phyloP scores from a whole-genome alignment of 1,140 invertebrate species.

The Protaetia brevitarsis region DNA sequence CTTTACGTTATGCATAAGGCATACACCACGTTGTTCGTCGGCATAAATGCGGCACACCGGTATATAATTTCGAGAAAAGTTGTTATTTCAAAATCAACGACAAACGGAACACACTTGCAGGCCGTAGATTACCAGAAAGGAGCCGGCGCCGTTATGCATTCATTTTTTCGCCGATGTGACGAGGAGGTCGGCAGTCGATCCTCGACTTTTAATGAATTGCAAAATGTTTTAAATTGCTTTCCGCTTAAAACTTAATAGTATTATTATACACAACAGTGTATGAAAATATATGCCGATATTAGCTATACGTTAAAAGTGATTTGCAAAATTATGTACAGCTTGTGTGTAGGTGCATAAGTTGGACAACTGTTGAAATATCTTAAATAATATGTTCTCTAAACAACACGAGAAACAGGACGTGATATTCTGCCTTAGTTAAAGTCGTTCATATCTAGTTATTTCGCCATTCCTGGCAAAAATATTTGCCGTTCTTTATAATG shows the following conservation, averaged over 20 bases:
- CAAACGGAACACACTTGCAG: not conserved
- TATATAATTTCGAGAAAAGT: constrained; percentile 21
- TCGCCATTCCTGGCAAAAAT: no score
- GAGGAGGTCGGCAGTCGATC: not conserved
- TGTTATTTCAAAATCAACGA: constrained; percentile 14
- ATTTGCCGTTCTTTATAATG: no score
- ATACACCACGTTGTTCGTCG: not conserved
- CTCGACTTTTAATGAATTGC: not conserved
- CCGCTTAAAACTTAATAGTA: not conserved
- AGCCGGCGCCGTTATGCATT: not conserved
- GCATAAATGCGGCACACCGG: not conserved
- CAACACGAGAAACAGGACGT: no score
- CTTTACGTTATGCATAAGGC: not conserved
- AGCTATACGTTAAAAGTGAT: no score
- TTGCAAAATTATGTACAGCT: no score
- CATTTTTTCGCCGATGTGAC: not conserved
- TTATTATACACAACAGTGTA: not conserved
- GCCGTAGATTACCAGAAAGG: not conserved
- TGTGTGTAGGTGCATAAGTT: no score
- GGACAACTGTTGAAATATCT: no score
- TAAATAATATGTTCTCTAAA: no score
- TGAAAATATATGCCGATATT: no score
- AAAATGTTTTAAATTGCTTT: constrained; percentile 6
- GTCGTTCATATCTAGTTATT: no score
- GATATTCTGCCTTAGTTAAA: no score